Conservation (phyloP, 2,888 invertebrate species). For the Dolichopus griseipennis region DNA sequence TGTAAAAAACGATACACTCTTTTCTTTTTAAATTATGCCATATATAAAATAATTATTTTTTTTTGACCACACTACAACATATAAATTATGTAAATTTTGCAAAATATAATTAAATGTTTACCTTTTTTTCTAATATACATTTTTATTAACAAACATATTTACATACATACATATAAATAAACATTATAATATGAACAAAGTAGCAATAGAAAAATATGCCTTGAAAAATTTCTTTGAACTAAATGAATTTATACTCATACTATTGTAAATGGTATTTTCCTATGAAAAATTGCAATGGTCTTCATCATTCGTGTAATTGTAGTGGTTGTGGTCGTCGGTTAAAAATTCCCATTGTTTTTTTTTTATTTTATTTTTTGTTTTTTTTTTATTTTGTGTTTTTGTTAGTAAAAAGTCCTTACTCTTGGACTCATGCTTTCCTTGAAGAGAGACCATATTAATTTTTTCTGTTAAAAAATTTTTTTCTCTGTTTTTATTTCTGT, state of each 20-base stretch:
- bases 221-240: not conserved
- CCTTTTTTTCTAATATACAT: too few relatives aligned
- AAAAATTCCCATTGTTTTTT: not conserved
- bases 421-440: not conserved
- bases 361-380: not conserved
- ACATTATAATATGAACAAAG: too few relatives aligned
- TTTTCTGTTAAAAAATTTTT: not conserved
- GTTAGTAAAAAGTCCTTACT: not conserved
- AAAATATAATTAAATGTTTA: not conserved
- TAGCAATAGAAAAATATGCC: not conserved
- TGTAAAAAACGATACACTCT: too few relatives aligned
- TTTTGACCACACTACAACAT: not conserved
- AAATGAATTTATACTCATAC: not conserved
- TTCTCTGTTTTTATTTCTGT: too few relatives aligned
- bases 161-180: too few relatives aligned
- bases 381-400: not conserved
- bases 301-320: not conserved
- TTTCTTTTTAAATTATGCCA: too few relatives aligned
- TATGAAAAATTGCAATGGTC: too few relatives aligned
- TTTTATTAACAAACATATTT: too few relatives aligned
- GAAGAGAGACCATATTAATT: not conserved
- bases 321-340: not conserved
- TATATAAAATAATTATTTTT: too few relatives aligned
- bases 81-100: not conserved
- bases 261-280: not conserved